Percentiles rank a stretch among this genome's conserved stretches.
Evolutionary conservation across 2,797 vertebrate species (phyloP).

Genomic region (Kryptolebias ocellatus): DNA sequence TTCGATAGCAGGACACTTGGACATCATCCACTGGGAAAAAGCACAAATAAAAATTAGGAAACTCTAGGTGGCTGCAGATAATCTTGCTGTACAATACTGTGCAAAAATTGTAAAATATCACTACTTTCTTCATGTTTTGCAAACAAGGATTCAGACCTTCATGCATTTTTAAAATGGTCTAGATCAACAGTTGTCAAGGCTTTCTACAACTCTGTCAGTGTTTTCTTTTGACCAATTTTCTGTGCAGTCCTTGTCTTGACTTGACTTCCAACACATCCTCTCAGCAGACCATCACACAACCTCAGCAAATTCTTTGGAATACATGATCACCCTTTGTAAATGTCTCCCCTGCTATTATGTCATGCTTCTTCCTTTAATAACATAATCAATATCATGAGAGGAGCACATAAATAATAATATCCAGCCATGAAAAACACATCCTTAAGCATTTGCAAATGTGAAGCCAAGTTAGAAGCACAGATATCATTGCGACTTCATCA

Average conservation of each 20-base stretch:
- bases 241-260: neutral
- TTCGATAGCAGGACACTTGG: conserved; percentile 96
- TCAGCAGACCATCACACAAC: neutral
- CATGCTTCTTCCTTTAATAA: neutral
- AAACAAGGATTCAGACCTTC: neutral
- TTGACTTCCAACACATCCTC: neutral
- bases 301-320: neutral
- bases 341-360: neutral
- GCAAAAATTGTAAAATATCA: too few relatives aligned
- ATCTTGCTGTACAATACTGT: too few relatives aligned
- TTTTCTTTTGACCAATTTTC: neutral
- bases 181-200: neutral
- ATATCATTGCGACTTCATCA: neutral
- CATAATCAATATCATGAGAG: neutral
- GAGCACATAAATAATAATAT: neutral
- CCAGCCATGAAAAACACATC: neutral
- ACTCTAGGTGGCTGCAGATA: neutral
- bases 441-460: neutral
- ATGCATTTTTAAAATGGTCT: neutral
- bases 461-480: neutral
- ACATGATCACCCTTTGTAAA: neutral
- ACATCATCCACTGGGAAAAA: conserved; percentile 90
- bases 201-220: neutral
- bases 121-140: neutral
- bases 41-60: conserved; percentile 8